phyloP scores from a whole-genome alignment of 2,113 vertebrate species.

The Pterocles gutturalis region DNA sequence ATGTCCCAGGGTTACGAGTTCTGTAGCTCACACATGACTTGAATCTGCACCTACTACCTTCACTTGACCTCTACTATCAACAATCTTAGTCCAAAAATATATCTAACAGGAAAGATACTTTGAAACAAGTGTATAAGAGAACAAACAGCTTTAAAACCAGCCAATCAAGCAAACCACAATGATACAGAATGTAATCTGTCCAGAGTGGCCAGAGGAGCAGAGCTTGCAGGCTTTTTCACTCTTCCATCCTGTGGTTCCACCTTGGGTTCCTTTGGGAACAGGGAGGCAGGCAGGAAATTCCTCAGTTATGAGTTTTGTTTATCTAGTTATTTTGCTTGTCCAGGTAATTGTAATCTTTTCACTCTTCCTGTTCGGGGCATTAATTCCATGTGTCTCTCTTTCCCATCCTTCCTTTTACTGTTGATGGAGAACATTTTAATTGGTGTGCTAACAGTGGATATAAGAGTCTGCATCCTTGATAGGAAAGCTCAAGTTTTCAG shows the following conservation, averaged over 20 bases:
- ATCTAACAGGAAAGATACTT: background rate
- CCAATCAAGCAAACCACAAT: background rate
- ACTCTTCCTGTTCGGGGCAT: slow-evolving; percentile 19
- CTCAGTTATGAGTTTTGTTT: slow-evolving; percentile 31
- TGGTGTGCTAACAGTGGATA: background rate
- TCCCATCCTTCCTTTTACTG: background rate
- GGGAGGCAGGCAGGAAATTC: slow-evolving; percentile 50
- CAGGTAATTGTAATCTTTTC: slow-evolving; percentile 24
- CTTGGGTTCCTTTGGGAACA: slow-evolving; percentile 7
- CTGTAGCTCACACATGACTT: background rate
- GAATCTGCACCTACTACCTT: background rate
- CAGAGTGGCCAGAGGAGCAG: background rate
- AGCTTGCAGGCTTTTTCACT: background rate
- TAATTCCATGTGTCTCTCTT: background rate
- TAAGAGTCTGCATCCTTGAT: background rate
- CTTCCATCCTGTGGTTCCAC: background rate
- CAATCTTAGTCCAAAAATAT: background rate
- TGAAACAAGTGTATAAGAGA: background rate
- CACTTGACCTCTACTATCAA: background rate
- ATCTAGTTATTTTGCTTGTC: slow-evolving; percentile 16
- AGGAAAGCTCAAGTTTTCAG: background rate
- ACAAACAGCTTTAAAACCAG: background rate
- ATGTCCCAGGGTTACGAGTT: background rate
- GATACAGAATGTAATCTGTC: background rate
- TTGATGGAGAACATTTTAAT: background rate